Percentiles rank a stretch among this genome's conserved stretches.
These are phyloP conservation scores for Osedax frankpressi DNA, from an alignment of 2,888 invertebrate genomes.

Conservation along the genomic window DNA sequence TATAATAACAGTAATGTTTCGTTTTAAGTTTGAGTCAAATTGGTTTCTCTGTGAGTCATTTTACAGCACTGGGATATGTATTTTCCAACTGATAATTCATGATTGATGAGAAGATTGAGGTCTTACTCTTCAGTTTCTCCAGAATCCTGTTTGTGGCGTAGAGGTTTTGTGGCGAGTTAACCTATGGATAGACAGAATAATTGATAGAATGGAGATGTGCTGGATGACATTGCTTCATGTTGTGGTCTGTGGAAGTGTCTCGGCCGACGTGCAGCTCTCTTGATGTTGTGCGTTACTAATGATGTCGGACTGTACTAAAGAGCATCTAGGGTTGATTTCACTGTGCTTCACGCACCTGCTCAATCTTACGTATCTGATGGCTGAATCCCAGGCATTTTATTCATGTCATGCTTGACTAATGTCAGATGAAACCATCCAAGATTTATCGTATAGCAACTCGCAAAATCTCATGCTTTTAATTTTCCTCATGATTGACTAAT, in stretches of 20 bases:
- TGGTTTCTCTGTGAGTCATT: neutral
- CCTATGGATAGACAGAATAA: neutral
- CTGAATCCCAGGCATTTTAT: neutral
- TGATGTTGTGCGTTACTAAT: neutral
- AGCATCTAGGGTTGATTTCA: neutral
- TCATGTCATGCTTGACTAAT: neutral
- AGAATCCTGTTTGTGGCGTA: no score
- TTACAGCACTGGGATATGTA: neutral
- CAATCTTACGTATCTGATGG: neutral
- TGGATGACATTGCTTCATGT: neutral
- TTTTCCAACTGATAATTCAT: neutral
- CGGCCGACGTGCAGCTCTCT: neutral
- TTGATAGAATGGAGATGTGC: neutral
- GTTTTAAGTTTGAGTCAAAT: no score
- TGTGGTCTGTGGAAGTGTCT: neutral
- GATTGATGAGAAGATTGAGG: neutral
- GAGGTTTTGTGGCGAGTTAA: neutral
- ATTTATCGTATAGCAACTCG: no score
- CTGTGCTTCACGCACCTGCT: neutral
- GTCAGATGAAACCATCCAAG: neutral
- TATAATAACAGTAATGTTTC: neutral
- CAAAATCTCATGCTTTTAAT: neutral
- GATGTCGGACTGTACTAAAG: neutral
- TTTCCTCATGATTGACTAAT: neutral
- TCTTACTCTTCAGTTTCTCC: neutral